Conservation (phyloP, 2,888 invertebrate genomes). For the Tuta absoluta region DNA sequence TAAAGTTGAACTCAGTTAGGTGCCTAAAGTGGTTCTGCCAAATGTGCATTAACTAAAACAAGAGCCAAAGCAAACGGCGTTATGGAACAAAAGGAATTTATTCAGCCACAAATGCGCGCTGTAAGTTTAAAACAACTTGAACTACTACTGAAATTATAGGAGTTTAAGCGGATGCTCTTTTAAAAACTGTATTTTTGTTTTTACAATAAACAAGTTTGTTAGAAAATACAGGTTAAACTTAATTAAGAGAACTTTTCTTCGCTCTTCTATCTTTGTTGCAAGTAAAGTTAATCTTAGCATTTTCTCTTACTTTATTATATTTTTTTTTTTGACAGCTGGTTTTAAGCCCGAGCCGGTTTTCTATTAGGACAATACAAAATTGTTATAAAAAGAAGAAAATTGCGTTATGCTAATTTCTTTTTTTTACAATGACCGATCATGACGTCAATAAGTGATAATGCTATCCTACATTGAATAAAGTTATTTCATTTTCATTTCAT, state of each 20-base stretch:
- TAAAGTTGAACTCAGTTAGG: conserved; percentile 2
- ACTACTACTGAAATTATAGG: conserved; percentile 13
- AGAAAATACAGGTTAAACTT: not conserved
- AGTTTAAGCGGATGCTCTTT: conserved; percentile 7
- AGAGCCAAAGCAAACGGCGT: conserved; percentile 11
- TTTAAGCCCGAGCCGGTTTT: no score
- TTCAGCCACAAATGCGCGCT: conserved; percentile 21
- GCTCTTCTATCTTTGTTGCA: not conserved
- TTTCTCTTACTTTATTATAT: no score
- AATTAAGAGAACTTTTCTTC: no score
- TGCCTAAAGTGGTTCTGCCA: conserved; percentile 13
- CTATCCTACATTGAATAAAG: no score
- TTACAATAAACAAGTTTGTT: not conserved
- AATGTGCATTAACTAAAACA: conserved; percentile 20
- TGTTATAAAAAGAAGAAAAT: no score
- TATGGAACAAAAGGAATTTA: conserved; percentile 23
- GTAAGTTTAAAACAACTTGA: conserved; percentile 13
- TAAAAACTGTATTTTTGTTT: conserved; percentile 6
- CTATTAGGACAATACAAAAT: no score
- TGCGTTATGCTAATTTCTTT: no score
- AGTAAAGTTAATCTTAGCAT: not conserved
- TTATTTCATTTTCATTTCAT: no score
- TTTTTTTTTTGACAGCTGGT: no score
- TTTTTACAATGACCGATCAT: no score
- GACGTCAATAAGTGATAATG: no score